Base-by-base conservation (phyloP, 30 jellyfish, hydroid and myxozoan genomes). In the Turritopsis rubra region DNA sequence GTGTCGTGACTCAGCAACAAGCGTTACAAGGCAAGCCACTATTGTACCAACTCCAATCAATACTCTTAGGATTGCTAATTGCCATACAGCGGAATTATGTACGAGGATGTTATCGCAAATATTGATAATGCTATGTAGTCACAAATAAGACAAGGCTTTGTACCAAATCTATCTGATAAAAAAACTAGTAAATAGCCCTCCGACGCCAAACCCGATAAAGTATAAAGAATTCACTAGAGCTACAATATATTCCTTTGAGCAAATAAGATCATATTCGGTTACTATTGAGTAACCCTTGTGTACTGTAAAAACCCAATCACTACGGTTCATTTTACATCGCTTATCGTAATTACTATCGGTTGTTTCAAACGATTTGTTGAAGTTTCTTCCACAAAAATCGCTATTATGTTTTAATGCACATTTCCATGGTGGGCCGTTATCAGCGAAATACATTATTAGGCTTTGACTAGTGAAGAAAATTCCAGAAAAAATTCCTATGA, bases 181-280 rank as follows among this genome's bases (percentile, higher is more conserved):
- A n/a, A 29, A 8, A 21, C 82, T 72, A 24, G 82, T 24, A 16
- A 74, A 74, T 0, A 74, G 18, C 18, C 65, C 82, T 7, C 82
- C 82, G 17, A 74, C 23, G 65, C 53, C 65, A 73, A 73, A 26
- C 24, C 82, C 82, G 21, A 74, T 74, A 29, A 74, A 74, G 52
- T 16, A 74, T 1, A n/a, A 16, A 23, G 82, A 9, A 29, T 26
- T 74, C 24, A 41, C 53, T 8, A 74, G 73, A 9, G 82, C 82
- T 74, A n/a, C 65, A 0, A 74, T 20, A 29, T 27, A 74, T 0
- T 23, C 82, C 41, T 74, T 74, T 16, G 65, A 26, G 41, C 82
- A 74, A 9, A 74, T 72, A n/a, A 74, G 65, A 23, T 74, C 82
- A 74, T n/a, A 74, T 74, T 74, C 82, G n/a, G 82, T 74, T 16